Evolutionary conservation across 2,888 invertebrate genomes (phyloP), one percentile per base, ranked within the genome.

Genomic region (Drosophila neonasuta): DNA sequence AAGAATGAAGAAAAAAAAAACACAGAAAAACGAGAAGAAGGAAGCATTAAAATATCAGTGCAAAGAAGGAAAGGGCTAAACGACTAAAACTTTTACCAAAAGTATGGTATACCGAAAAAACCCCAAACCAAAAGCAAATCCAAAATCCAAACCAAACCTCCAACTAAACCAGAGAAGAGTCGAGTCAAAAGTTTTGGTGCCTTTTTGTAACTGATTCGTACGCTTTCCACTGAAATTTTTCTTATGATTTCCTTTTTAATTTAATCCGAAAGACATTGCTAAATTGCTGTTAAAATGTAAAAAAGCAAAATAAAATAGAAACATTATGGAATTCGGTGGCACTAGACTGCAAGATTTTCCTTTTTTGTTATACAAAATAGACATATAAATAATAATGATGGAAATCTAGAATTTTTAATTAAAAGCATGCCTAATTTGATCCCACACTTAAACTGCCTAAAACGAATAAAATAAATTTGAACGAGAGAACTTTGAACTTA

Each of bases 1-100:
- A 24, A 24, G 24, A 24, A 24, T 65, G 58, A 59, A 51, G 46
- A 62, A 34, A 42, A 73, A 73, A 70, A 11, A 36, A 6, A 36
- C 4, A n/a, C n/a, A 36, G 2, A 36, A n/a, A n/a, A n/a, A n/a
- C 36, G 36, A 36, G n/a, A 36, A 36, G 36, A 36, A 68, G 83
- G 80, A 83, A 86, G 84, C 80, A 86, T 80, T 81, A 83, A 86
- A 81, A 81, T 81, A 81, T 86, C 80, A 81, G 84, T 86, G 86
- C 81, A 71, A 75, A 78, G 70, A 67, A 64, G 71, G 78, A 67
- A 81, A 86, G 75, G 80, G 84, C 71, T 83, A 77, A 76, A 77
- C 77, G 79, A 78, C 80, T 83, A 80, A 80, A 80, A 80, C 78
- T 85, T 85, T 85, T 85, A 65, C 71, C 72, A 74, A 79, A 83